Base-by-base conservation (phyloP, 2,888 invertebrate genomes). In the Sinohyriopsis cumingii region DNA sequence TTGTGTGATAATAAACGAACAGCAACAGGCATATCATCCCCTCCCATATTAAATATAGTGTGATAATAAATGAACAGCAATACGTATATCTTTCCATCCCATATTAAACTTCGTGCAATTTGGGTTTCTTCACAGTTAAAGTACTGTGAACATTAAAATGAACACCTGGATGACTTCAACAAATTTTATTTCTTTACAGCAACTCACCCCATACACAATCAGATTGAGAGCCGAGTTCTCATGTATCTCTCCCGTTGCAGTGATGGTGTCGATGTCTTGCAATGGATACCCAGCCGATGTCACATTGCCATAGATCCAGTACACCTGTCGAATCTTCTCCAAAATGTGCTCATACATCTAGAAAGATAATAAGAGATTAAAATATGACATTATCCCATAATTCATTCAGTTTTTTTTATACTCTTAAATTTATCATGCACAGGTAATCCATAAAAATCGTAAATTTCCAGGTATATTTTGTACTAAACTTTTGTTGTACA, bases 281-380 rank as follows among this genome's bases (percentile, higher is more conserved):
- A 99, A 91, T 0, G 99, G 98, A 91, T 99, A 99, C 0, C 98
- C 98, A 0, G 98, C 98, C 89, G 98, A 99, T 0, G 97, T 97
- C 6, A 99, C 96, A 95, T 90, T 91, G 87, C 96, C 97, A 80
- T 97, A 95, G 89, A 97, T 97, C 99, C 99, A 99, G 89, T 97
- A 97, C 80, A 98, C 96, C 91, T 98, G 97, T 54, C 98, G 91
- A 88, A 98, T 97, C 75, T 98, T 94, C 90, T 98, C 97, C 86
- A 99, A 92, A 80, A 99, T 98, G 87, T 98, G 98, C 87, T 98
- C 97, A 91, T 99, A 99, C 93, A 99, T 95, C 90, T 92, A 76
- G 33, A 79, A 76, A 22, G 61, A 60, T 45, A 61, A 22, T 15
- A 22, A 59, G 24, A 59, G 15, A 45, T 45, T 45, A 12, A 45